Conservation (phyloP, 1,140 invertebrate genomes). For the Lethocerus indicus region DNA sequence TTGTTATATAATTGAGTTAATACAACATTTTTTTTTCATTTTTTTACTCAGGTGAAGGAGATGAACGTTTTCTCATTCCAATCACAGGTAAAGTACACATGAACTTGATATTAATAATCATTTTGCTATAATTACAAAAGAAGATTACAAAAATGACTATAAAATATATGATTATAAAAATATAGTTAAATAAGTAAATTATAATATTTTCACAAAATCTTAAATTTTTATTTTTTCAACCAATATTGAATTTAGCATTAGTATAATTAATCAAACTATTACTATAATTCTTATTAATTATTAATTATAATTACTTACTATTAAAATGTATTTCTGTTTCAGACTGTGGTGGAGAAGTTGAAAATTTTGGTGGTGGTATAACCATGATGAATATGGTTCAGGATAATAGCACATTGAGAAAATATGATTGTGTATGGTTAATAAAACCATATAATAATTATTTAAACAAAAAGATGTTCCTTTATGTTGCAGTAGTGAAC, state of each 20-base stretch:
- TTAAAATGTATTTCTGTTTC: constrained; percentile 9
- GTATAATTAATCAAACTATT: too few relatives aligned
- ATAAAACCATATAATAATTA: constrained; percentile 45
- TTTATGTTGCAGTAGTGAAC: constrained; percentile 44
- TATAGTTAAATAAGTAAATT: too few relatives aligned
- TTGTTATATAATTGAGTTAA: constrained; percentile 15
- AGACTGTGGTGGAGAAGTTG: constrained; percentile 56
- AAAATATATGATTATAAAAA: too few relatives aligned
- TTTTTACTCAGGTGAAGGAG: constrained; percentile 33
- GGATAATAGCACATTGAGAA: constrained; percentile 29
- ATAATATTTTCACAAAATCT: too few relatives aligned
- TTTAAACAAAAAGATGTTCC: constrained; percentile 47
- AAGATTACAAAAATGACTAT: too few relatives aligned
- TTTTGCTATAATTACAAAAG: too few relatives aligned
- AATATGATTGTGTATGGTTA: constrained; percentile 57
- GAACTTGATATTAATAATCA: too few relatives aligned
- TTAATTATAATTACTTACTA: neutral
- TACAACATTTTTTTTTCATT: too few relatives aligned
- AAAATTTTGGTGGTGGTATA: constrained; percentile 52
- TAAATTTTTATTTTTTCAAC: too few relatives aligned
- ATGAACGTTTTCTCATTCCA: constrained; percentile 33
- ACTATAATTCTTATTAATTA: too few relatives aligned
- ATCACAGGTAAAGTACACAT: constrained; percentile 40
- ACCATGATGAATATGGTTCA: constrained; percentile 63
- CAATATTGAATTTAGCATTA: too few relatives aligned